Base-by-base conservation (phyloP, 2,888 invertebrate species). In the Xestia ashworthii region DNA sequence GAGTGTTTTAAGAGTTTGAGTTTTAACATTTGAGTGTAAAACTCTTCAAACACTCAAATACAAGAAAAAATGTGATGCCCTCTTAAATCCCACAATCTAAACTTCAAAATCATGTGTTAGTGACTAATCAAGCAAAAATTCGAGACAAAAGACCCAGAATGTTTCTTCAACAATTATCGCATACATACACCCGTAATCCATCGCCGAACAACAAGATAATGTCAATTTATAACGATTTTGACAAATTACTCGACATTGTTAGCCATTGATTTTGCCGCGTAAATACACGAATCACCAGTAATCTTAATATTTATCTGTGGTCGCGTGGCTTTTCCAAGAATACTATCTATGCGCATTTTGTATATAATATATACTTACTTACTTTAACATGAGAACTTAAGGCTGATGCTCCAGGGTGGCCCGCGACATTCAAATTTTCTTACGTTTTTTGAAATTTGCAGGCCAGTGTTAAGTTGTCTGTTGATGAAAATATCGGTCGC, bases 221-320 rank as follows among this genome's bases (percentile, higher is more conserved):
- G 79, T 68, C 66, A 62, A 77, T 76, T 82, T 74, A 71, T 78
- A 66, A 50, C 74, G 53, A 78, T 83, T 83, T 78, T 81, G 81
- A 78, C 70, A 70, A 73, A 83, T 81, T 70, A 77, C 44, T 22
- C 41, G 46, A 70, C 64, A 60, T 66, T 46, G 50, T 14, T 50
- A 58, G 32, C 55, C 32, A 81, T 81, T 76, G 62, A 76, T 82
- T 55, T 67, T 71, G 62, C 77, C 77, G 80, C 80, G 19, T 14
- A 48, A 50, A 25, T 22, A 25, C 32, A 55, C 12, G 38, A 82
- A 68, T 58, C 62, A 25, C 19, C 48, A 62, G 22, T 53, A 48
- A 76, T 70, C 68, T 75, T 50, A n/a, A 50, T 32, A 44, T 44
- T 65, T 69, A 66, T 66, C 55, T 81, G 16, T 53, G 58, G 22